Evolutionary conservation across 2,888 invertebrate species (phyloP).

Genomic region (Gortyna flavago): DNA sequence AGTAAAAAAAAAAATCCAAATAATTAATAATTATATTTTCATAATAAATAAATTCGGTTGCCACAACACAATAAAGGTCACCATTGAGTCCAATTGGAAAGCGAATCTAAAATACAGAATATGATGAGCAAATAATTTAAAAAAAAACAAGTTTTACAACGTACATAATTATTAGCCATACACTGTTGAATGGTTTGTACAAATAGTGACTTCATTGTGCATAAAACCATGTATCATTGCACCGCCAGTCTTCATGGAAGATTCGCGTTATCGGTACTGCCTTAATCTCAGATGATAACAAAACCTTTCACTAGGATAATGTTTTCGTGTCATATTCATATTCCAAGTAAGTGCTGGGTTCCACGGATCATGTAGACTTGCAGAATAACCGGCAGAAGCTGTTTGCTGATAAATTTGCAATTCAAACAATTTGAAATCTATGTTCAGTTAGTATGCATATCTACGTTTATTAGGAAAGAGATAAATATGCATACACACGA

Average conservation of each 20-base stretch:
- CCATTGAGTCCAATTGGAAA: slow-evolving; percentile 78
- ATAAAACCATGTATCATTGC: slow-evolving; percentile 75
- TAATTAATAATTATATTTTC: slow-evolving; percentile 66
- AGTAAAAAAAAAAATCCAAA: slow-evolving; percentile 67
- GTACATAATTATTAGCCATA: slow-evolving; percentile 72
- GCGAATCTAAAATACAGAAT: slow-evolving; percentile 61
- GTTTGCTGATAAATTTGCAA: not conserved
- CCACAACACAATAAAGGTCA: slow-evolving; percentile 87
- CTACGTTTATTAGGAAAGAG: too few relatives aligned
- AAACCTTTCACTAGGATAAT: slow-evolving; percentile 60
- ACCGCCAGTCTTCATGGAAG: slow-evolving; percentile 86
- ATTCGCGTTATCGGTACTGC: slow-evolving; percentile 78
- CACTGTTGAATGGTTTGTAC: slow-evolving; percentile 83
- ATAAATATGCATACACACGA: not conserved
- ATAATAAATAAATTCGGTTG: slow-evolving; percentile 81
- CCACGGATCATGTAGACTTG: slow-evolving; percentile 20
- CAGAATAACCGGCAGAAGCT: not conserved
- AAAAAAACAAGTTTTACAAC: slow-evolving; percentile 64
- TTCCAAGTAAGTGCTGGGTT: slow-evolving; percentile 53
- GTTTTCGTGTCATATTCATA: slow-evolving; percentile 60
- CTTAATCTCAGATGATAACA: slow-evolving; percentile 80
- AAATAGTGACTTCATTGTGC: slow-evolving; percentile 89
- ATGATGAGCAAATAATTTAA: slow-evolving; percentile 69
- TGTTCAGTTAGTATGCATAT: not conserved
- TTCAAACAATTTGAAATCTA: not conserved